Conservation (phyloP, 1,140 invertebrate genomes). For the Reticulitermes speratus region DNA sequence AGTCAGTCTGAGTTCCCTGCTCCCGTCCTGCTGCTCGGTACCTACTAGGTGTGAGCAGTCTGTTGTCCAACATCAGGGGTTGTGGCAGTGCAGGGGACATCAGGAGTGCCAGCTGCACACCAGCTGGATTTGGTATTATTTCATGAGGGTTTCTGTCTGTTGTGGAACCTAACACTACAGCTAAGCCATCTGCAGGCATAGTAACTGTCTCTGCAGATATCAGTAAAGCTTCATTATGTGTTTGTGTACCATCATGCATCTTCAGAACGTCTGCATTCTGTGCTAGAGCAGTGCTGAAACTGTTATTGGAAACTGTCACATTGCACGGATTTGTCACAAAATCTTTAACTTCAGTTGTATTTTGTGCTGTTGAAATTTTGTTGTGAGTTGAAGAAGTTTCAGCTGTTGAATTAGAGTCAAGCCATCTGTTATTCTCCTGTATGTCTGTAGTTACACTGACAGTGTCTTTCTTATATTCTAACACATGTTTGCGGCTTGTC, state of each 20-base stretch:
- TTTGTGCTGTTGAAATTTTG: not conserved
- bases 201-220: slow-evolving; percentile 20
- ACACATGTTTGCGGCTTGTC: slow-evolving; percentile 36
- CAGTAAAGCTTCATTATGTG: not conserved
- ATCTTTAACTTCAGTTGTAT: not conserved
- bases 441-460: not conserved
- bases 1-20: slow-evolving; percentile 67
- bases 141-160: not conserved
- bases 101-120: slow-evolving; percentile 36
- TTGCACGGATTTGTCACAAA: not conserved
- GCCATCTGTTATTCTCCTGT: not conserved
- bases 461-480: not conserved
- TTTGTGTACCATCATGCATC: not conserved
- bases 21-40: slow-evolving; percentile 48
- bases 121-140: not conserved
- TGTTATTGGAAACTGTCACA: not conserved
- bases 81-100: slow-evolving; percentile 31
- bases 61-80: slow-evolving; percentile 4
- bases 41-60: slow-evolving; percentile 38
- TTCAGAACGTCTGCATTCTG: not conserved
- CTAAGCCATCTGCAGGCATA: slow-evolving; percentile 21
- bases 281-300: not conserved
- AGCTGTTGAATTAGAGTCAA: not conserved
- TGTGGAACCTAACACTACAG: not conserved
- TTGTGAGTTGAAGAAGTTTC: not conserved